A percentile compares a stretch with the other conserved stretches of the same genome.
Conservation (phyloP, 1,140 invertebrate genomes). For the Drosophila ambigua region DNA sequence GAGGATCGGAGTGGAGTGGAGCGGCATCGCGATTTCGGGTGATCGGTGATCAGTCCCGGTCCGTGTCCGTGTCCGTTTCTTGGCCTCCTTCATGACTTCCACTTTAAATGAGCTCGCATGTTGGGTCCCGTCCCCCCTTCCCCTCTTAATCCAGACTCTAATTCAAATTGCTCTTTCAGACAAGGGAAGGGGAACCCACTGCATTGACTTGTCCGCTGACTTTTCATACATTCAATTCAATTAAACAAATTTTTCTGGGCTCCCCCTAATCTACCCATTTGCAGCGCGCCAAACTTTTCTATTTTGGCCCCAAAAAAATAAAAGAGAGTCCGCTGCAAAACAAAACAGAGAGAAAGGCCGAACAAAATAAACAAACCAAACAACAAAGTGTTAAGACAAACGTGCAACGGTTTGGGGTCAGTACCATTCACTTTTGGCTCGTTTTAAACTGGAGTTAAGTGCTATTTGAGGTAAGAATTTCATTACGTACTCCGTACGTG, state of each 20-base stretch:
- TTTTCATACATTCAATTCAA: conserved; percentile 77
- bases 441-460: conserved; percentile 82
- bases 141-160: conserved; percentile 43
- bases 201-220: conserved; percentile 72
- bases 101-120: conserved; percentile 74
- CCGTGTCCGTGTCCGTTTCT: conserved; percentile 16
- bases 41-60: conserved; percentile 48
- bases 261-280: conserved; percentile 28
- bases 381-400: conserved; percentile 81
- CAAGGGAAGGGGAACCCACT: conserved; percentile 3
- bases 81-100: conserved; percentile 55
- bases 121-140: conserved; percentile 25
- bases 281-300: conserved; percentile 66
- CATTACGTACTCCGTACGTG: conserved; percentile 79
- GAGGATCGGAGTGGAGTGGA: conserved; percentile 31
- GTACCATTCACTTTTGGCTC: conserved; percentile 81
- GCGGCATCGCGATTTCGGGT: conserved; percentile 52
- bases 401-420: conserved; percentile 81
- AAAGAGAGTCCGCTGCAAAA: conserved; percentile 19
- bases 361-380: conserved; percentile 31
- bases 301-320: conserved; percentile 65
- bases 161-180: conserved; percentile 52
- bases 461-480: conserved; percentile 82
- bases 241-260: conserved; percentile 71
- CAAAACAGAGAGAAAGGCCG: conserved; percentile 8